Conservation (phyloP, 2,888 invertebrate species). For the Andrena praecox region DNA sequence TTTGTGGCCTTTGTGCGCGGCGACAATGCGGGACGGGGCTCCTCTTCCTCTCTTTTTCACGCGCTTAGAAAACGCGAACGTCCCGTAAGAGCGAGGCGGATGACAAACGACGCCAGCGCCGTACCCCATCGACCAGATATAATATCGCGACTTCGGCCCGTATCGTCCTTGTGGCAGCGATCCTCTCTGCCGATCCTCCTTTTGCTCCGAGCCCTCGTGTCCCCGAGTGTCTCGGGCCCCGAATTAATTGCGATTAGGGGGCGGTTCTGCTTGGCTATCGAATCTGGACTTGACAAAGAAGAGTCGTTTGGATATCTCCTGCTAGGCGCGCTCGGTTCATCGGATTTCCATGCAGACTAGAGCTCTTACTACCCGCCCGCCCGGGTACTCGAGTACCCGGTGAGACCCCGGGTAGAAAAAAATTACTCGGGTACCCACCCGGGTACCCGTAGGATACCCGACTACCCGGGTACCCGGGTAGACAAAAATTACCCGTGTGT, state of each 20-base stretch:
- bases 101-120: conserved; percentile 74
- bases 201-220: conserved; percentile 5
- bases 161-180: conserved; percentile 34
- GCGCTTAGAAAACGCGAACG: conserved; percentile 74
- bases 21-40: conserved; percentile 80
- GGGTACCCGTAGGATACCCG: too few species aligned
- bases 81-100: conserved; percentile 69
- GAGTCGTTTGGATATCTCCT: background rate
- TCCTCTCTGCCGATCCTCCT: conserved; percentile 35
- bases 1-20: conserved; percentile 82
- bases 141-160: conserved; percentile 67
- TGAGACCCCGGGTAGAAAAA: too few species aligned
- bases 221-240: conserved; percentile 22
- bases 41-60: conserved; percentile 64
- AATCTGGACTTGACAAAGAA: background rate
- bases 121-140: conserved; percentile 71
- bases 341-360: too few species aligned
- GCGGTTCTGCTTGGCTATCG: conserved; percentile 31
- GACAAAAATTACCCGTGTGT: too few species aligned
- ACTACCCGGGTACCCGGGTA: too few species aligned
- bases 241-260: conserved; percentile 64
- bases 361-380: too few species aligned
- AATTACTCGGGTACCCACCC: too few species aligned
- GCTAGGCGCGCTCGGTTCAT: too few species aligned
- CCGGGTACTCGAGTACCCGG: too few species aligned